Evolutionary conservation across 2,113 vertebrate species (phyloP).

Genomic region (Fulmarus glacialis): DNA sequence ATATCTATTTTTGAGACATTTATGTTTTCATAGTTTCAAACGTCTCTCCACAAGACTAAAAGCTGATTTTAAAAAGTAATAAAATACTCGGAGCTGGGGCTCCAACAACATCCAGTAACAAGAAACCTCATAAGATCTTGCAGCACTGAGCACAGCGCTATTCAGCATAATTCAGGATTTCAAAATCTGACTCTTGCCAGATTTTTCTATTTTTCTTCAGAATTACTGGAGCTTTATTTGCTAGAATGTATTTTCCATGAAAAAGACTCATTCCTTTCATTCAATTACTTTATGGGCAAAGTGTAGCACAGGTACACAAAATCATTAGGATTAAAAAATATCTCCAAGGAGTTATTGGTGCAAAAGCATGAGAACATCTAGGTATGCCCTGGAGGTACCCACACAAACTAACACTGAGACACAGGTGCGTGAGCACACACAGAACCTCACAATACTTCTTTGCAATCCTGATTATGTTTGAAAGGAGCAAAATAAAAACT

Average conservation of each 20-base stretch:
- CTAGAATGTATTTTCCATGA: neutral
- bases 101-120: neutral
- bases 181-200: neutral
- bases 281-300: neutral
- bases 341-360: neutral
- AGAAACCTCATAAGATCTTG: neutral
- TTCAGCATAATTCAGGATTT: neutral
- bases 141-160: neutral
- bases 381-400: neutral
- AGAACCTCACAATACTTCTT: neutral
- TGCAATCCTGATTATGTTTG: constrained; percentile 43
- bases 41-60: neutral
- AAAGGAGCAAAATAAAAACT: constrained; percentile 57
- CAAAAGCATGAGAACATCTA: neutral
- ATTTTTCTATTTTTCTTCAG: neutral
- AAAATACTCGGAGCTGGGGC: neutral
- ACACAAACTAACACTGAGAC: neutral
- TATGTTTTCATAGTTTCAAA: constrained; percentile 8
- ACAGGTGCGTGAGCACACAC: neutral
- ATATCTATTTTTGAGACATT: constrained; percentile 15
- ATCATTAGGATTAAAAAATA: neutral
- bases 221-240: neutral
- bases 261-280: neutral
- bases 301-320: neutral
- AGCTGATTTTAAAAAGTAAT: neutral